phyloP scores from a whole-genome alignment of 2,888 invertebrate species.

The Gastracanthus pulcherrimus region DNA sequence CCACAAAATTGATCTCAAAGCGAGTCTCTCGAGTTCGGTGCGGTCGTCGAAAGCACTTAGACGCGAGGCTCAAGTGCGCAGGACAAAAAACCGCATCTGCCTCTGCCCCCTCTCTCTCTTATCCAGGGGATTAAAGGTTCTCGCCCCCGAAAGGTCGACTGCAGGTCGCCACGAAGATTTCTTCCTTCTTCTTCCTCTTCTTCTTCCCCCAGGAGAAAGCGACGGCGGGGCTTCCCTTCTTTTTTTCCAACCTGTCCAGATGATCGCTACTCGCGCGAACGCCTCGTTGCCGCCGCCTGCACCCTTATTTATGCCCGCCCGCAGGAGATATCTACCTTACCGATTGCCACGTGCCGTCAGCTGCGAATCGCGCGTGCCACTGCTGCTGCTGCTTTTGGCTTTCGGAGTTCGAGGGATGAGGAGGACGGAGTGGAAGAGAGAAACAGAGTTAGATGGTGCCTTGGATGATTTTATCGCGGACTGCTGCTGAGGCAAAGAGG shows the following conservation, averaged over 20 bases:
- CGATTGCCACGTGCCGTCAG: constrained; percentile 43
- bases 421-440: no score
- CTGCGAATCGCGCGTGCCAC: constrained; percentile 19
- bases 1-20: not conserved
- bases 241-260: not conserved
- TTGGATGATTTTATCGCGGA: not conserved
- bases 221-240: constrained; percentile 17
- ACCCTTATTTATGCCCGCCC: not conserved
- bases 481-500: no score
- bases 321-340: not conserved
- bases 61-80: not conserved
- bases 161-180: constrained; percentile 23
- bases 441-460: not conserved
- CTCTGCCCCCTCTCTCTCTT: not conserved
- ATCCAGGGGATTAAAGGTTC: constrained; percentile 45
- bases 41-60: constrained; percentile 28
- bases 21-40: not conserved
- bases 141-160: constrained; percentile 56
- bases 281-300: not conserved
- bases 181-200: constrained; percentile 49
- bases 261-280: no score
- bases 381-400: not conserved
- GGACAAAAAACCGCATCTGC: constrained; percentile 15
- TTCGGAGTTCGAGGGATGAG: not conserved
- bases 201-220: not conserved